Evolutionary conservation across 1,140 invertebrate species (phyloP), one percentile per base, ranked within the genome.

Genomic region (Stegodyphus dumicola): DNA sequence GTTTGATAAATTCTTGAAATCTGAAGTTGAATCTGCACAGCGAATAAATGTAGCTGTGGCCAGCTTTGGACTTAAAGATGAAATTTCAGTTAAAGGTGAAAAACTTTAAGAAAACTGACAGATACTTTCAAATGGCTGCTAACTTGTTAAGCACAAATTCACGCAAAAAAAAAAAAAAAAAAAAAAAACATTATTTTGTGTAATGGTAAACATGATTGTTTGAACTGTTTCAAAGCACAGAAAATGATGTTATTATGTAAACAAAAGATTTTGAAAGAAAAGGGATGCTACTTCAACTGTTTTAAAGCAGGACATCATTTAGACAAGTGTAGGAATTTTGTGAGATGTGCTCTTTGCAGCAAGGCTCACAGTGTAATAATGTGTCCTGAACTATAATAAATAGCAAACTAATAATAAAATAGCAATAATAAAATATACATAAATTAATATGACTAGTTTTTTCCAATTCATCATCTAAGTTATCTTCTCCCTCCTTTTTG

Each of bases 1-100:
- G 18, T 76, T 60, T 60, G 15, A 10, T 60, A 18, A 56, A 60
- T 76, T 77, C 65, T 67, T 77, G n/a, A 77, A 66, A 66, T 48
- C 76, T 13, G 60, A 67, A 77, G 76, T 66, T 17, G 18, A 52
- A n/a, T 7, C 64, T 48, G 56, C 64, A 49, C 1, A 60, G 13
- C 2, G 53, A 13, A 17, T 33, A 6, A 33, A 52, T 10, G 51
- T 77, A n/a, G 6, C 56, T 5, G 5, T 60, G 56, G 15, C 56
- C 15, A 15, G 60, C 10, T 18, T 52, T 77, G 7, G 15, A 60
- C 15, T 60, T 10, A 65, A 65, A 15, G 76, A 66, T 65, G 76
- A 65, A 52, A 11, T 17, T 13, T 65, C 15, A 15, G 6, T 60
- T 51, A 66, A 77, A 52, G 65, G 52, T 0, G 1, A 60, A 15